phyloP scores from a whole-genome alignment of 1,140 invertebrate species.

The Camponotus floridanus region DNA sequence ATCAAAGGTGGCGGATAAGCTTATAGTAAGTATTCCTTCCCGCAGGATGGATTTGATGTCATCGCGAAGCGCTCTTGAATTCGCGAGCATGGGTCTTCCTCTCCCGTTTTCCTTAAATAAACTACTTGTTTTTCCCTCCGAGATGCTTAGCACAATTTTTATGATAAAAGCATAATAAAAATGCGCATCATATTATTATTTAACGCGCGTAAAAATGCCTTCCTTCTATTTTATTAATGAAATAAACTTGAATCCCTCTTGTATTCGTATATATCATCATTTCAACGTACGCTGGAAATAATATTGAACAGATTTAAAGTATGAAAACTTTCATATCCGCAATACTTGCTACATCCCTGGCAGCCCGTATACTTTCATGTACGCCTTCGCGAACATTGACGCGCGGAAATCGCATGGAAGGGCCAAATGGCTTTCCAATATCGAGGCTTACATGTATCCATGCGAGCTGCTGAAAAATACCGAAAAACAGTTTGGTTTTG shows the following conservation, averaged over 20 bases:
- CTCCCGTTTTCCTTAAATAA: neutral
- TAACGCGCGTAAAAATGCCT: neutral
- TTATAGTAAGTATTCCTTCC: neutral
- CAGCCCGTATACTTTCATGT: constrained; percentile 1
- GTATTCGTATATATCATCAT: neutral
- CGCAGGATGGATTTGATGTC: constrained; percentile 18
- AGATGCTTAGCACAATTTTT: constrained; percentile 32
- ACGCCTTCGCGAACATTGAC: constrained; percentile 13
- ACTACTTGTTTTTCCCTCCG: neutral
- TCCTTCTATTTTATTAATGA: neutral
- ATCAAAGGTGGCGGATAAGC: constrained; percentile 51
- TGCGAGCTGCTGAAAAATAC: constrained; percentile 25
- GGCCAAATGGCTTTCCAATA: constrained; percentile 36
- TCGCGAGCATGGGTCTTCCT: neutral
- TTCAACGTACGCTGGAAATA: constrained; percentile 1
- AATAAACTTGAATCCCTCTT: neutral
- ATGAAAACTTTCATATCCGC: neutral
- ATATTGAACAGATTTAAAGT: constrained; percentile 3
- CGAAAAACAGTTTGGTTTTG: constrained; percentile 26
- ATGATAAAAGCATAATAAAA: neutral
- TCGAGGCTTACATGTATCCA: constrained; percentile 26
- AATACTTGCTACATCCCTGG: neutral
- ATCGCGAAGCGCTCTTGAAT: neutral
- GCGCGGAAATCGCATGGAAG: constrained; percentile 23
- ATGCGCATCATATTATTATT: neutral